phyloP scores from a whole-genome alignment of 37 sponge, comb jelly and placozoan species.

The Crambe crambe region DNA sequence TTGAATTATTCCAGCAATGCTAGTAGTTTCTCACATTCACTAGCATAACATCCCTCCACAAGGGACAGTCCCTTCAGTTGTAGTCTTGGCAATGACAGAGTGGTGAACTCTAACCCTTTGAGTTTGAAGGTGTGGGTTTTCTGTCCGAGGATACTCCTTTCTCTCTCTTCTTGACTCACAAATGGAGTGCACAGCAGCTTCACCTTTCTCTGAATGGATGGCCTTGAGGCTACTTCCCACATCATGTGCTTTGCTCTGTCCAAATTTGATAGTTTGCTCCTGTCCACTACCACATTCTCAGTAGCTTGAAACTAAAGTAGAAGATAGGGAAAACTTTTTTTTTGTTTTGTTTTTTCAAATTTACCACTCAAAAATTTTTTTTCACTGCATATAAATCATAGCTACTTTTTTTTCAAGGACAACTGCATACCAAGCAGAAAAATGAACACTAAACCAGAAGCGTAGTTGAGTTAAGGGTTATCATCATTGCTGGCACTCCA shows the following conservation, averaged over 20 bases:
- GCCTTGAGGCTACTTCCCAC: background rate
- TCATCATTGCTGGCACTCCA: too few species aligned
- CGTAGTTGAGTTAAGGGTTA: too few species aligned
- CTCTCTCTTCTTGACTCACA: conserved; percentile 23
- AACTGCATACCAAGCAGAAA: too few species aligned
- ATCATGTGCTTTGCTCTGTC: conserved; percentile 14
- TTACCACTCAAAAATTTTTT: too few species aligned
- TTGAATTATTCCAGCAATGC: background rate
- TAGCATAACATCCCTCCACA: background rate
- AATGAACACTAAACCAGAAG: too few species aligned
- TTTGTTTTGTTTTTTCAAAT: too few species aligned
- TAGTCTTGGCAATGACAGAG: conserved; percentile 18
- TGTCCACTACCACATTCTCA: background rate
- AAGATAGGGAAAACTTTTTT: background rate
- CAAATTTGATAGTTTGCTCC: background rate
- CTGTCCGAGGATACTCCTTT: conserved; percentile 11
- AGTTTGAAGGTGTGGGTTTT: background rate
- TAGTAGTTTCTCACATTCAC: conserved; percentile 1
- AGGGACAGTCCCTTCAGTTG: conserved; percentile 37
- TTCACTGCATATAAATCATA: too few species aligned
- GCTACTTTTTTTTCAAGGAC: too few species aligned
- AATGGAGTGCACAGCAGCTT: conserved; percentile 32
- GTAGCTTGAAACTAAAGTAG: background rate
- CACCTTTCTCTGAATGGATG: background rate
- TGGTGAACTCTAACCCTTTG: conserved; percentile 1